These are phyloP conservation scores for Mesoclemmys tuberculata DNA, from an alignment of 2,113 vertebrate genomes.

Conservation along the genomic window DNA sequence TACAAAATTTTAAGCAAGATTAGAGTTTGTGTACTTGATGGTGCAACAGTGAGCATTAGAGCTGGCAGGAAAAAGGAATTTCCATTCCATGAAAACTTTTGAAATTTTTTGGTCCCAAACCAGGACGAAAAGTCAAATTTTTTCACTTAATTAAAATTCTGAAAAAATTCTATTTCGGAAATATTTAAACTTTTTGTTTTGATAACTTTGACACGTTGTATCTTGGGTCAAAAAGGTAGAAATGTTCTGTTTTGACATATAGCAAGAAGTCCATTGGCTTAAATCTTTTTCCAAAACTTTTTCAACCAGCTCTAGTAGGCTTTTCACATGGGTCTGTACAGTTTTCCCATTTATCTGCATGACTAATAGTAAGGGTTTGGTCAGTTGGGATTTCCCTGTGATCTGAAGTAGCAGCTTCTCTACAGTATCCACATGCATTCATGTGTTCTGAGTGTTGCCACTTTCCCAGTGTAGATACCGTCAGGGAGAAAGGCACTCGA, in stretches of 20 bases:
- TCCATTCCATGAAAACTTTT: background rate
- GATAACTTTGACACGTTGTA: too few species aligned
- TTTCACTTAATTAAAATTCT: background rate
- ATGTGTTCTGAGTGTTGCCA: background rate
- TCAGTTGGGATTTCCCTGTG: background rate
- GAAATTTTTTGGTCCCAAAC: background rate
- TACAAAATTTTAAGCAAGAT: background rate
- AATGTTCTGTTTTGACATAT: too few species aligned
- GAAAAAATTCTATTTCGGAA: background rate
- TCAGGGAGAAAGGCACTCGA: background rate
- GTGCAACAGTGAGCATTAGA: background rate
- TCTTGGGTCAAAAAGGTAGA: too few species aligned
- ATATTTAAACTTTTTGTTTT: background rate
- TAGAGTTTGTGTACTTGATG: background rate
- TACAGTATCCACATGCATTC: background rate
- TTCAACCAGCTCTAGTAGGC: background rate
- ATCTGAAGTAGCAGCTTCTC: background rate
- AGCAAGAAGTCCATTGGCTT: too few species aligned
- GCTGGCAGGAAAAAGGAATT: background rate
- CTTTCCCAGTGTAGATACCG: background rate
- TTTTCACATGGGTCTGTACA: background rate
- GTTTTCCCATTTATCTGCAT: background rate
- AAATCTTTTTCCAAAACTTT: background rate
- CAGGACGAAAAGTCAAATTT: background rate
- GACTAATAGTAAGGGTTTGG: background rate